Base-by-base conservation (phyloP, 2,797 vertebrate species). In the Micrastur ruficollis region DNA sequence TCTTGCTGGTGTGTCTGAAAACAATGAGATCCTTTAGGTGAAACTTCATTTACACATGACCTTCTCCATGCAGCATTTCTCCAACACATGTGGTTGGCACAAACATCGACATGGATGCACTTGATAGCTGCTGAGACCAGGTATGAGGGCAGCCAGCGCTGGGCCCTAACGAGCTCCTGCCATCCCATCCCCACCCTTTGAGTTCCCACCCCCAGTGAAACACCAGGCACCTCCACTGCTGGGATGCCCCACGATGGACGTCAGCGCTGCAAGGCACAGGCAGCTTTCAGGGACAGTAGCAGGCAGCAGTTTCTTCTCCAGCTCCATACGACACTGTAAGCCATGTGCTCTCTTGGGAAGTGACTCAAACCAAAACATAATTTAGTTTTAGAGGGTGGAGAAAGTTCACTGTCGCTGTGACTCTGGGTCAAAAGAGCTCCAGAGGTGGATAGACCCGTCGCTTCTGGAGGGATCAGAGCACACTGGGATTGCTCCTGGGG, bases 371-470 rank as follows among this genome's bases (percentile, higher is more conserved):
- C 38, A 62, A 73, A 79, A 58, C 2, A 5, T 21, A 46, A 22
- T 75, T 75, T 21, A 38, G 15, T 79, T 86, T 79, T 66, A 61
- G 52, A 61, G 56, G 18, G 23, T 12, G 8, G 42, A 91, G 34
- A 68, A 81, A 59, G 55, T 81, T 81, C 55, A 34, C 0, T 1
- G 71, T 74, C 46, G 50, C 52, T 4, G 2, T n/a, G 55, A 56
- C 29, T 70, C n/a, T 42, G 14, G 23, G 27, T 31, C 85, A 80
- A 26, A 84, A 61, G 16, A 42, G 7, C 13, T 75, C 62, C 29
- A 40, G 46, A 44, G 9, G 46, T 3, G 1, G 36, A 44, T 8
- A 46, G 32, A 92, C 34, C 46, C 42, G n/a, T 25, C 1, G 0
- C 25, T 91, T 80, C 65, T 71, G 31, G 15, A 90, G 27, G 55